Base-by-base conservation (phyloP, 2,113 vertebrate genomes). In the Antechinus flavipes region DNA sequence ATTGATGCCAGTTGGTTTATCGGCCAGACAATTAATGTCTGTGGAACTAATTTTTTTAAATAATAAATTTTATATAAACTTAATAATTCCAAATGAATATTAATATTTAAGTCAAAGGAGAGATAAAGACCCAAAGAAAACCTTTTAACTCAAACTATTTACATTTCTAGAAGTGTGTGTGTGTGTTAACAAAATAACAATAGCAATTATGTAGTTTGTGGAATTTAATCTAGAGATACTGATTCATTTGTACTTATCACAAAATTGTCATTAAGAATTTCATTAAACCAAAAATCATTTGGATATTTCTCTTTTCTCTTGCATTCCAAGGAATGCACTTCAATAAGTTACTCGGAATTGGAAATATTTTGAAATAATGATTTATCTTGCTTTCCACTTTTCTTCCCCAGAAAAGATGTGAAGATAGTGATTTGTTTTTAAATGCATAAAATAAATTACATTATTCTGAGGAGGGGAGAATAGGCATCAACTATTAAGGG, bases 181-280 rank as follows among this genome's bases (percentile, higher is more conserved):
- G 35, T 76, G n/a, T 23, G 5, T 84, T 42, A 84, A 84, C 5
- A 42, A 84, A 84, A 84, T 76, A 76, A 95, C 23, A 10, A 54
- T 16, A 76, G 19, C 90, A 53, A 10, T 27, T 53, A 96, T 50
- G n/a, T 54, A 42, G 25, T 46, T 30, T 92, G 23, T 93, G 35
- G 23, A 90, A 96, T 95, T 89, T 93, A 84, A 58, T 24, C 0
- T 93, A 50, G 11, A 68, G 16, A 91, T 52, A 52, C 50, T 52
- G n/a, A 8, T 76, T 19, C 5, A 76, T 19, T 76, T 5, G n/a
- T 4, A 42, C 68, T 42, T 16, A 8, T 42, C n/a, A 8, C n/a
- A 84, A 42, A 42, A 84, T 84, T 84, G 19, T 84, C 68, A 93
- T 25, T 93, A 89, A 76, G 14, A 95, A 46, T 96, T 91, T 97